Evolutionary conservation across 2,797 vertebrate genomes (phyloP).

Genomic region (Bradypodion ventrale): DNA sequence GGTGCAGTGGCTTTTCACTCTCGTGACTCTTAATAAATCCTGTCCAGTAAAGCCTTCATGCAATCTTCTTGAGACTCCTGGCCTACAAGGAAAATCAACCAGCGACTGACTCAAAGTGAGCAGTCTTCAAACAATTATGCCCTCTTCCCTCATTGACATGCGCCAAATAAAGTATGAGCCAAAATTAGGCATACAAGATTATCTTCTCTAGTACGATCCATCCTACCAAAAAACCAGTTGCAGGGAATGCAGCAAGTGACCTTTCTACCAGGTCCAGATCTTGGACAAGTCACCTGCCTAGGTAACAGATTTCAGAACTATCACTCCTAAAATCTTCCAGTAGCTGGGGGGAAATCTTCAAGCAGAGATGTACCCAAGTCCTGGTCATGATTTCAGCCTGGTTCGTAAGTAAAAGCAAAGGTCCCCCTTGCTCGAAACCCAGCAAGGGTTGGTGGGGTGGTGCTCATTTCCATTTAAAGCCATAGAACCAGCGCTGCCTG

Average conservation of each 20-base stretch:
- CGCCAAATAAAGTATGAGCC: neutral
- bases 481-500: no score
- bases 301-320: no score
- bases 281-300: neutral
- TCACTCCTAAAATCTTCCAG: no score
- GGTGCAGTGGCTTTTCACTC: slow-evolving; percentile 51
- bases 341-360: no score
- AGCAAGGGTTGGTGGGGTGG: no score
- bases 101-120: neutral
- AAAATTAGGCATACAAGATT: neutral
- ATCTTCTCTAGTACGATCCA: neutral
- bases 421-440: no score
- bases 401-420: no score
- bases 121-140: neutral
- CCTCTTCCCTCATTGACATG: no score
- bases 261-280: neutral
- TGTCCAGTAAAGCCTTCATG: slow-evolving; percentile 9
- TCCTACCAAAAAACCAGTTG: neutral
- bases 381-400: no score
- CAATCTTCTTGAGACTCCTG: neutral
- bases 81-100: neutral
- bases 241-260: neutral
- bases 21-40: slow-evolving; percentile 41
- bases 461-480: no score
- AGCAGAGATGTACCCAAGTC: no score